Evolutionary conservation across 2,797 vertebrate species (phyloP).

Genomic region (Poeciliopsis presidionis): DNA sequence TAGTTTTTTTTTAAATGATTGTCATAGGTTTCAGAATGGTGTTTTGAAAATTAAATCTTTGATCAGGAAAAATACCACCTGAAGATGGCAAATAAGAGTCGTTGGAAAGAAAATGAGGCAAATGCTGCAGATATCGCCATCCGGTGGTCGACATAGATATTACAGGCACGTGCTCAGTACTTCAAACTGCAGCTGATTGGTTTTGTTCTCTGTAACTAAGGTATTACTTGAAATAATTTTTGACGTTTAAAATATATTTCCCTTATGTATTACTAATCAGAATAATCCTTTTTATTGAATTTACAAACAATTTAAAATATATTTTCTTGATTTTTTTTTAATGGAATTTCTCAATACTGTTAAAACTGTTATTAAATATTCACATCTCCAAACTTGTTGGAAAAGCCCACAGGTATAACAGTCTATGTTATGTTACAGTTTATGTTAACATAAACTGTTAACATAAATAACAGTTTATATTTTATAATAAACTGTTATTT

Average conservation of each 20-base stretch:
- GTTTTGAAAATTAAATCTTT: not conserved
- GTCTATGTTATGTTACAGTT: not conserved
- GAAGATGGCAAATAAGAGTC: not conserved
- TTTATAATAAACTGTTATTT: too few relatives aligned
- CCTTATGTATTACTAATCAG: not conserved
- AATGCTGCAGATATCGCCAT: not conserved
- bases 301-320: not conserved
- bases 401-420: not conserved
- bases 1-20: not conserved
- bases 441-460: too few relatives aligned
- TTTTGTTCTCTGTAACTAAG: not conserved
- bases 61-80: not conserved
- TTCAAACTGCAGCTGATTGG: not conserved
- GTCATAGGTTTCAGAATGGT: not conserved
- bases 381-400: not conserved
- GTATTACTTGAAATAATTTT: not conserved
- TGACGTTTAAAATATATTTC: not conserved
- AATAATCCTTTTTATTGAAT: not conserved
- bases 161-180: not conserved
- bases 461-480: too few relatives aligned
- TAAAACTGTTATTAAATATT: not conserved
- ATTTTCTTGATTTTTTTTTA: not conserved
- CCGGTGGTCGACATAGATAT: not conserved
- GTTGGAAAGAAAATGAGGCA: not conserved
- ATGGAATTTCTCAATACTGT: not conserved